Evolutionary conservation across 2,797 vertebrate species (phyloP), one percentile per base, ranked within the genome.

Genomic region (Setipinna tenuifilis): DNA sequence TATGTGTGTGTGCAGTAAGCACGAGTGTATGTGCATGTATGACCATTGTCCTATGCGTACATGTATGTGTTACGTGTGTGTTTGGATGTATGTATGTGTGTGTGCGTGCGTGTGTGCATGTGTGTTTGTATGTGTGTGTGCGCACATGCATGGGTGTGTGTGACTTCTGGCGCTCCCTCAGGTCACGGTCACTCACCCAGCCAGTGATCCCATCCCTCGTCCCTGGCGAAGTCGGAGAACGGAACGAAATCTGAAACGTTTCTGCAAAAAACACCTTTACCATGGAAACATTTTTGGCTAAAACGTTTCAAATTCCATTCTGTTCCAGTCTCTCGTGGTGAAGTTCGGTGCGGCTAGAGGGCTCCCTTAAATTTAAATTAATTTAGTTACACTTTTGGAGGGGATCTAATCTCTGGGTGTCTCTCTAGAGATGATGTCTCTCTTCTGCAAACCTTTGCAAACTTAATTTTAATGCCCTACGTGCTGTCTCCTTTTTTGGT

Each of bases 241-340:
- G 54, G 87, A 93, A 95, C 94, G 92, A 95, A 96, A 96, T 96
- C 95, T 96, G 96, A 96, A 96, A 96, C 95, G 95, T 96, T 96
- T 96, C 96, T 96, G 96, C 96, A 96, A 96, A 96, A 96, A 96
- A 96, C 96, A 95, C 94, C 93, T 95, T 95, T 92, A 96, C 90
- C 90, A 91, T 95, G 92, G 94, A 93, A 95, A 96, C 95, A 96
- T 96, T 96, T 96, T 96, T 96, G 93, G 95, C 95, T 94, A 95
- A 96, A 96, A 96, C 95, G 95, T 96, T 96, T 96, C 95, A 96
- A 95, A 95, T 96, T 96, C 94, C 95, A 96, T 95, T 95, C 94
- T 87, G 93, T 96, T 96, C 95, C 87, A 93, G 90, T 95, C 93
- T 93, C 78, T 86, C 85, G 17, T 83, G 84, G 78, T 65, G 71